Base-by-base conservation (phyloP, 2,113 vertebrate species). In the Melospiza melodia region DNA sequence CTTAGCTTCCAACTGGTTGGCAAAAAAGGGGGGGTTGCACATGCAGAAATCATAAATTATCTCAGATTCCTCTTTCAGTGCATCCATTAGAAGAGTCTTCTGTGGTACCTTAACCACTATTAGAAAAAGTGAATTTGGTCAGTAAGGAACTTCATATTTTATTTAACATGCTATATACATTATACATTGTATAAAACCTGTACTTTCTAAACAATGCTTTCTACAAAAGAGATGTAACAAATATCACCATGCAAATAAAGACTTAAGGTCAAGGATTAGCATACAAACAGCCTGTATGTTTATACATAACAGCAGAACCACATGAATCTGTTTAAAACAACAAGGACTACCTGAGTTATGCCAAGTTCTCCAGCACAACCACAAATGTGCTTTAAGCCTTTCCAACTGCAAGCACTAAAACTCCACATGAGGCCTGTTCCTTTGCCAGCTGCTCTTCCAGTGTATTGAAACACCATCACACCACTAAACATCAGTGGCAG, bases 1-100 rank as follows among this genome's bases (percentile, higher is more conserved):
- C 98, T 99, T 99, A 2, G 99, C 99, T 97, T 99, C 99, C 80
- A 99, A 84, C 21, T 99, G 99, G 97, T 99, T 99, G 71, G 99
- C 99, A 95, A 99, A 99, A 97, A 99, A 99, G 4, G 99, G 99
- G 65, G 99, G 99, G 73, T 99, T 99, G 94, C 99, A 99, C 99
- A 99, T 99, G 96, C 99, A 99, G 97, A 99, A 99, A 96, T 99
- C 99, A 31, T 99, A 99, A 83, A 99, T 88, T 1, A 99, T 98
- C 81, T 99, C 98, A 24, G 99, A 99, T 97, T 99, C 99, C 92
- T 99, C 99, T 95, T 99, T 99, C 93, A 99, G 97, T 25, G 99
- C 99, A 92, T 99, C 99, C 99, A 99, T 99, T 82, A 99, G 95
- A 68, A 99, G 97, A 44, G 99, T 99, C 98, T 99, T 99, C 98